Evolutionary conservation across 2,797 vertebrate species (phyloP), one percentile per base, ranked within the genome.

Genomic region (Poecilia picta): DNA sequence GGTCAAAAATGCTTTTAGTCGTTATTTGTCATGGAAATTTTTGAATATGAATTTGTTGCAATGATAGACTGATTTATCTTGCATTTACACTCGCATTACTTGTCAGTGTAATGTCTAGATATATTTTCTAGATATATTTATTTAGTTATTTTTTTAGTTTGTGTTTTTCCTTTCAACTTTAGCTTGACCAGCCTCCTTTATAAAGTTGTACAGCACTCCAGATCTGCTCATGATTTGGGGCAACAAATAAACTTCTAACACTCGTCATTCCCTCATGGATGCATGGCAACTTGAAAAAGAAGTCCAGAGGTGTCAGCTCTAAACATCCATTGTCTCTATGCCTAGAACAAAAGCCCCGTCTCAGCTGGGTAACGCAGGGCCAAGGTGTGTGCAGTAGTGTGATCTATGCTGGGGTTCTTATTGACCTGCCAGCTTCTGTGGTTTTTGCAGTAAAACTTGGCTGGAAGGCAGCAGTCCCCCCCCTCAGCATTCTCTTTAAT

Each of bases 401-500:
- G 79, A 94, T 89, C 87, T 81, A 84, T 77, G 88, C 83, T 76
- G 82, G 91, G 89, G 89, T 92, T 87, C 90, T 92, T 93, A 92
- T 91, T 94, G 93, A 94, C 93, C 90, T 75, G 87, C 82, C 78
- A 75, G 86, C 70, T 23, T 84, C 80, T 89, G 89, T 88, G 68
- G 88, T 91, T 80, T 92, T 89, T 83, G 90, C 82, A 85, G 80
- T 83, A 90, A 89, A 94, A 91, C 93, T 84, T 92, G 86, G 89
- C 86, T 90, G 89, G 89, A 92, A 94, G 86, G 91, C 93, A 90
- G 89, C 85, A 51, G 66, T 89, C 83, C 83, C 41, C 83, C 84
- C 91, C 86, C 89, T 46, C 45, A 72, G 85, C 76, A 62, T 91
- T 94, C 79, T 89, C 93, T 95, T 96, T 95, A 95, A 96, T 96